Percentiles rank a stretch among this genome's conserved stretches.
These are phyloP conservation scores for Pinna nobilis DNA, from an alignment of 1,140 invertebrate species.

Conservation along the genomic window DNA sequence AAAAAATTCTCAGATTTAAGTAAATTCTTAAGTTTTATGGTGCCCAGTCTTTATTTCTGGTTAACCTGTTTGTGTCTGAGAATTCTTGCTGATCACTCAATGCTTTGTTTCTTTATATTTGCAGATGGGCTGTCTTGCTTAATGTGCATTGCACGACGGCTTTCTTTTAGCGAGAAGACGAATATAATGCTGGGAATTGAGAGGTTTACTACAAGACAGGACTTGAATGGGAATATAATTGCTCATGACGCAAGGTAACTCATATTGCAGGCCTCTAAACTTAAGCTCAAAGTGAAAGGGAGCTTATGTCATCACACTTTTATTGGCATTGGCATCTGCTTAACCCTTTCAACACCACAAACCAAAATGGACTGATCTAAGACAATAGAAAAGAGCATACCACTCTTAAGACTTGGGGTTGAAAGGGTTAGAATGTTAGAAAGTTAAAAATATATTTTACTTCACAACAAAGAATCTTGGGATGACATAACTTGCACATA, in stretches of 20 bases:
- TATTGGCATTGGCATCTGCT: too few species aligned
- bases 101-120: conserved; percentile 45
- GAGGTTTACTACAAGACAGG: conserved; percentile 94
- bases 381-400: too few species aligned
- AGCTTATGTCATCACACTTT: not conserved
- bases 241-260: conserved; percentile 81
- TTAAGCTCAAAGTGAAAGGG: not conserved
- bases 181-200: conserved; percentile 79
- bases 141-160: conserved; percentile 88
- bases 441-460: too few species aligned
- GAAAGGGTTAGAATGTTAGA: too few species aligned
- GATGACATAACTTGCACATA: too few species aligned
- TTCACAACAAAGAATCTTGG: too few species aligned
- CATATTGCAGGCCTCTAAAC: not conserved
- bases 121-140: conserved; percentile 80
- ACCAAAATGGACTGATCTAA: too few species aligned
- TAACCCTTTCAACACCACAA: too few species aligned
- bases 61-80: not conserved
- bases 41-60: not conserved
- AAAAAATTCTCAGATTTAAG: too few species aligned
- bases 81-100: not conserved
- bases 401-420: too few species aligned
- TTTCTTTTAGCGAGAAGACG: conserved; percentile 88
- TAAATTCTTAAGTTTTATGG: too few species aligned
- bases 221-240: conserved; percentile 88